Percentiles rank a stretch among this genome's conserved stretches.
These are phyloP conservation scores for Orchesellides sinensis DNA, from an alignment of 2,888 invertebrate genomes.

Conservation along the genomic window DNA sequence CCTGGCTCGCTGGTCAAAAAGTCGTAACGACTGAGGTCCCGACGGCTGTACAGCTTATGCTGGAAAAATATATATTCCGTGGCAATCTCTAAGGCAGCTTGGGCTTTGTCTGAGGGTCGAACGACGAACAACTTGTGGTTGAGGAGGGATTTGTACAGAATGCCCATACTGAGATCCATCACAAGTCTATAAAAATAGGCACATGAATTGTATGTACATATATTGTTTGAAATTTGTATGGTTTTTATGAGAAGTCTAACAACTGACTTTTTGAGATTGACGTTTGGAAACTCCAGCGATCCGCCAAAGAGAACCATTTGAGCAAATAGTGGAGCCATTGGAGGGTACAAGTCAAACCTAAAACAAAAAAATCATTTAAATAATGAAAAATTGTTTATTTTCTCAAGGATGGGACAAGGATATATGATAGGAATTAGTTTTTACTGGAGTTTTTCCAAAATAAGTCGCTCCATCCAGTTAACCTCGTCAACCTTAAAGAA, in stretches of 20 bases:
- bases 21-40: conserved; percentile 1
- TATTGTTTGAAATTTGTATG: not conserved
- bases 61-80: conserved; percentile 29
- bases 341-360: conserved; percentile 50
- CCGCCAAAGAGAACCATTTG: conserved; percentile 18
- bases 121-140: not conserved
- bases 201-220: not conserved
- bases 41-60: not conserved
- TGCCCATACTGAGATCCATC: conserved; percentile 18
- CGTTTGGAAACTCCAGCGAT: conserved; percentile 7
- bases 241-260: not conserved
- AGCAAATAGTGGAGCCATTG: conserved; percentile 40
- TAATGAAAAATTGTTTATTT: no score
- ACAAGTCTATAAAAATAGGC: conserved; percentile 2
- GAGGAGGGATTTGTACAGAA: conserved; percentile 14
- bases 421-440: not conserved
- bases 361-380: not conserved
- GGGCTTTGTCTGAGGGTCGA: conserved; percentile 23
- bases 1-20: not conserved
- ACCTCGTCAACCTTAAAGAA: not conserved
- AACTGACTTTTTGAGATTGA: conserved; percentile 32
- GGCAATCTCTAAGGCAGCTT: conserved; percentile 36
- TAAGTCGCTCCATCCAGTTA: conserved; percentile 24
- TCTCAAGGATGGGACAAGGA: not conserved
- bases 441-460: conserved; percentile 23